A percentile compares a stretch with the other conserved stretches of the same genome.
Conservation (phyloP, 2,797 vertebrate genomes). For the Taenioides sp. region DNA sequence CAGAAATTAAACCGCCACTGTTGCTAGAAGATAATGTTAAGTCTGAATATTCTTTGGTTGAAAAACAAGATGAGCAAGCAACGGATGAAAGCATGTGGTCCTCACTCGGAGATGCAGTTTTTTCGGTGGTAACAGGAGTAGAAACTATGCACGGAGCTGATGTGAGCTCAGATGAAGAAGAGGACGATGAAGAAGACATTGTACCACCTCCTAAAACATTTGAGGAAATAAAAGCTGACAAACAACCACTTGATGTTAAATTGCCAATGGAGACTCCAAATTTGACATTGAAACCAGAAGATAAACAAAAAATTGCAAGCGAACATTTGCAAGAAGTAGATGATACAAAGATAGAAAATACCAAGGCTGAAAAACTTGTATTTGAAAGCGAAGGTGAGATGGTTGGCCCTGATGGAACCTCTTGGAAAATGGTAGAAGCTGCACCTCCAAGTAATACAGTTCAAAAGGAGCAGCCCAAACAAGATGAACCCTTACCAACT, state of each 20-base stretch:
- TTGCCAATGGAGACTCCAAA: slow-evolving; percentile 18
- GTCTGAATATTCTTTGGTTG: slow-evolving; percentile 19
- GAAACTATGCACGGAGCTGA: slow-evolving; percentile 36
- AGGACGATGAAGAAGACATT: slow-evolving; percentile 36
- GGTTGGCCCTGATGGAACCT: slow-evolving; percentile 10
- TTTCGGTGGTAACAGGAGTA: slow-evolving; percentile 74
- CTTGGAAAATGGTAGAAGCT: slow-evolving; percentile 20
- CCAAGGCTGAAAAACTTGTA: slow-evolving; percentile 7
- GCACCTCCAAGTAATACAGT: not conserved
- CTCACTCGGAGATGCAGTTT: slow-evolving; percentile 67
- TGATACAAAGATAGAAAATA: slow-evolving; percentile 6
- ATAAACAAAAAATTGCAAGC: slow-evolving; percentile 9
- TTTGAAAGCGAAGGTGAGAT: slow-evolving; percentile 20
- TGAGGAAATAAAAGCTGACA: slow-evolving; percentile 21
- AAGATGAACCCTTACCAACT: slow-evolving; percentile 21
- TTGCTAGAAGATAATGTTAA: slow-evolving; percentile 53
- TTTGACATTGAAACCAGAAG: slow-evolving; percentile 5
- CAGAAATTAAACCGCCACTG: slow-evolving; percentile 26
- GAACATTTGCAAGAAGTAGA: slow-evolving; percentile 9
- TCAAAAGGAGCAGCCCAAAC: slow-evolving; percentile 17
- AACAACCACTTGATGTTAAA: slow-evolving; percentile 24
- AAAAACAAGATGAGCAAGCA: slow-evolving; percentile 21
- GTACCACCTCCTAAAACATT: slow-evolving; percentile 14
- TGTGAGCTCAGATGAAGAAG: slow-evolving; percentile 52
- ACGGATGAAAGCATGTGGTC: slow-evolving; percentile 54